Conservation (phyloP, 2,113 vertebrate genomes). For the Beaufortia kweichowensis region DNA sequence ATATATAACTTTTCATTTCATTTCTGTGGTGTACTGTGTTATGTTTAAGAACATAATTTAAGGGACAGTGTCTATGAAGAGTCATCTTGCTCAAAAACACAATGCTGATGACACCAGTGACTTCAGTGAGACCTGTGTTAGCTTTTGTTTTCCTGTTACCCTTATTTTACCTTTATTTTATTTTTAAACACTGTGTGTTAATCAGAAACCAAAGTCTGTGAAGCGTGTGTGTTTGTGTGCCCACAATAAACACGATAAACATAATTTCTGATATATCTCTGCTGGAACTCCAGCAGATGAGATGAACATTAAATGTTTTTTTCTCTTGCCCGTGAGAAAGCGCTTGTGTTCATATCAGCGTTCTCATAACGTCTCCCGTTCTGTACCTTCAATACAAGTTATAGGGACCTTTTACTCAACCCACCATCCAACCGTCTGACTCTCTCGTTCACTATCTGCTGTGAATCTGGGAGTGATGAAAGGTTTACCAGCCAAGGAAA, state of each 20-base stretch:
- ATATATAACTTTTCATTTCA: no score
- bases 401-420: conserved; percentile 20
- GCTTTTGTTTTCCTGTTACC: neutral
- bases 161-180: conserved; percentile 4
- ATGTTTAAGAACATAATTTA: no score
- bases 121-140: no score
- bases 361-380: conserved; percentile 17
- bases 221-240: neutral
- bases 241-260: neutral
- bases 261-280: conserved; percentile 37
- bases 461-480: conserved; percentile 60
- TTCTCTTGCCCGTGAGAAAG: conserved; percentile 28
- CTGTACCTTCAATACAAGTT: conserved; percentile 49
- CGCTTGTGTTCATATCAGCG: conserved; percentile 4
- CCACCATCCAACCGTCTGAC: neutral
- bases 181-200: conserved; percentile 1
- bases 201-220: neutral
- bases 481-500: conserved; percentile 65
- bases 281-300: conserved; percentile 31
- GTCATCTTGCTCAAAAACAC: neutral
- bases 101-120: conserved; percentile 6
- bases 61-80: no score
- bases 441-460: conserved; percentile 2
- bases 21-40: no score
- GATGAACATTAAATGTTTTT: conserved; percentile 44